Conservation (phyloP, 1,140 invertebrate genomes). For the Drosophila baimaii region DNA sequence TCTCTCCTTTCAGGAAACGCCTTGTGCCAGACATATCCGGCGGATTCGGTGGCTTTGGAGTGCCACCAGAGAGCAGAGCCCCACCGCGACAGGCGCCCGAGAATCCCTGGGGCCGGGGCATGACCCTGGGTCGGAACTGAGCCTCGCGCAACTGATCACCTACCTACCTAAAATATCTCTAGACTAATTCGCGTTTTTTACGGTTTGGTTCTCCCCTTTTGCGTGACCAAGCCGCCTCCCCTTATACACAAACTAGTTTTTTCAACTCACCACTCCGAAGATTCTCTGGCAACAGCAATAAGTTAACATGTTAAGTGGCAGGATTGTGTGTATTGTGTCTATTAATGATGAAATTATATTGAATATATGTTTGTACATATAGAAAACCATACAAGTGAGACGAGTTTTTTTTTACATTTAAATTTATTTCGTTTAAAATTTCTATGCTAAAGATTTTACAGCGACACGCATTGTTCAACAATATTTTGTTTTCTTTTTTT, state of each 20-base stretch:
- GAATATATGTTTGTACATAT: constrained; percentile 51
- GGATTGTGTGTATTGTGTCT: constrained; percentile 47
- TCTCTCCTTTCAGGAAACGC: constrained; percentile 86
- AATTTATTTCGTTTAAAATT: constrained; percentile 79
- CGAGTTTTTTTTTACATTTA: constrained; percentile 64
- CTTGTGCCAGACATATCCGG: constrained; percentile 89
- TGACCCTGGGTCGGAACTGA: constrained; percentile 86
- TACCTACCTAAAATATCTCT: constrained; percentile 18
- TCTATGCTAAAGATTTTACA: constrained; percentile 80
- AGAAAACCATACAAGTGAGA: constrained; percentile 12
- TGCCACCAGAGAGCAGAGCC: constrained; percentile 85
- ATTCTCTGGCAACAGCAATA: constrained; percentile 52
- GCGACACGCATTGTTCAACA: constrained; percentile 81
- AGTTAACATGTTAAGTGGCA: constrained; percentile 47
- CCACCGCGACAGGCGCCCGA: constrained; percentile 83
- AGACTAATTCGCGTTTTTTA: constrained; percentile 50
- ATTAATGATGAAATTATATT: constrained; percentile 46
- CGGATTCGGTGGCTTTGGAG: constrained; percentile 88
- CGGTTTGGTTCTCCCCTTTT: constrained; percentile 40
- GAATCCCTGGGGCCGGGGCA: constrained; percentile 90
- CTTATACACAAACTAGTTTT: constrained; percentile 28
- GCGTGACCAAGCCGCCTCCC: constrained; percentile 36
- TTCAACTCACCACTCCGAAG: constrained; percentile 24
- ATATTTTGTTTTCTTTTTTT: constrained; percentile 43
- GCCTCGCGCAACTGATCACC: neutral